Conservation (phyloP, 2,888 invertebrate species). For the Fragum whitleyi region DNA sequence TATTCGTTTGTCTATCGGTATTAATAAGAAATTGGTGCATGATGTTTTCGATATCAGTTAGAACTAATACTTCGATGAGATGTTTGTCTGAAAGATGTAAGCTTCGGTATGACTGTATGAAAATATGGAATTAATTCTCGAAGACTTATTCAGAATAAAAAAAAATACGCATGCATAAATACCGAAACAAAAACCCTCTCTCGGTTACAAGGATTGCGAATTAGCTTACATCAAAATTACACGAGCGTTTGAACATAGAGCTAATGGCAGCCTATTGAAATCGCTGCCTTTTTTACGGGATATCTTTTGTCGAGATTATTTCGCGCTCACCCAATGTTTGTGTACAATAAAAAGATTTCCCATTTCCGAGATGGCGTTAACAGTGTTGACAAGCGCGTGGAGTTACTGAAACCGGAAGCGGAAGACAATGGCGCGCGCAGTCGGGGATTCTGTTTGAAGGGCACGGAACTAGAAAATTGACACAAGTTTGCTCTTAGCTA, state of each 20-base stretch:
- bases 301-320: conserved; percentile 13
- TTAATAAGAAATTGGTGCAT: too few relatives aligned
- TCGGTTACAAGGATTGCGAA: conserved; percentile 18
- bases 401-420: conserved; percentile 25
- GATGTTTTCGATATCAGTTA: too few relatives aligned
- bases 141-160: not conserved
- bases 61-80: too few relatives aligned
- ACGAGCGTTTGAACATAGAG: conserved; percentile 15
- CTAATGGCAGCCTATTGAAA: conserved; percentile 23
- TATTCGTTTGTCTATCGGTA: too few relatives aligned
- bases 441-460: conserved; percentile 31
- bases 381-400: conserved; percentile 17
- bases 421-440: conserved; percentile 28
- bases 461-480: conserved; percentile 59
- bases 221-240: conserved; percentile 30
- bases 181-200: conserved; percentile 6
- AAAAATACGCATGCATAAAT: not conserved
- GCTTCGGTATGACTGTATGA: too few relatives aligned
- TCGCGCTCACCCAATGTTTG: conserved; percentile 5
- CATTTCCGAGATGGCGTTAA: conserved; percentile 20
- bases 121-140: too few relatives aligned
- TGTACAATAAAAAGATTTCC: conserved; percentile 31
- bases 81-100: too few relatives aligned
- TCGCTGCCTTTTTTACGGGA: conserved; percentile 15
- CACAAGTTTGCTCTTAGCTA: conserved; percentile 61